Conservation (phyloP, 1,140 invertebrate species). For the Drosophila nasuta region DNA sequence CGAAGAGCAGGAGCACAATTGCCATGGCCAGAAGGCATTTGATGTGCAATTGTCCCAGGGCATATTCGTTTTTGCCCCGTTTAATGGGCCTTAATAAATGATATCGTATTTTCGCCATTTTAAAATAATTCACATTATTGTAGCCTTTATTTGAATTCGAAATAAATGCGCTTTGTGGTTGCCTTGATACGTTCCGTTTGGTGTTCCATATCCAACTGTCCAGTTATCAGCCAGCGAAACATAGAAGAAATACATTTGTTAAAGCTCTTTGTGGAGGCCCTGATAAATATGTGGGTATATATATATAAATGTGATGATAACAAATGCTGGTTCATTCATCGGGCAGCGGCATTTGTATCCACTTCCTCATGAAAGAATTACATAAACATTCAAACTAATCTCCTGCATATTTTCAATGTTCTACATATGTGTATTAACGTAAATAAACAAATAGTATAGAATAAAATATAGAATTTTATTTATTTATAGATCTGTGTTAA, state of each 20-base stretch:
- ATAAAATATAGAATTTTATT: too few species aligned
- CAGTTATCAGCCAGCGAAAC: slow-evolving; percentile 6
- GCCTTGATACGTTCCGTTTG: background rate
- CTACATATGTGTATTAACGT: too few species aligned
- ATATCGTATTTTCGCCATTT: slow-evolving; percentile 21
- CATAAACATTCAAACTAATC: too few species aligned
- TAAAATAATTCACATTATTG: background rate
- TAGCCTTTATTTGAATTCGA: background rate
- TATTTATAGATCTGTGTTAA: too few species aligned
- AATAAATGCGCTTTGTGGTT: background rate
- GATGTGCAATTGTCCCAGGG: background rate
- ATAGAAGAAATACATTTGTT: background rate
- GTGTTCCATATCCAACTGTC: slow-evolving; percentile 13
- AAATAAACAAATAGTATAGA: too few species aligned
- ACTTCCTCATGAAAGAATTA: too few species aligned
- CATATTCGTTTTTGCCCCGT: background rate
- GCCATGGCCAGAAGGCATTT: slow-evolving; percentile 5
- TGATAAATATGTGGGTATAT: background rate
- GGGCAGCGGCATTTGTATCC: too few species aligned
- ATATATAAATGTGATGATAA: too few species aligned
- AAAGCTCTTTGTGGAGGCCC: background rate
- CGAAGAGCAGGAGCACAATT: background rate
- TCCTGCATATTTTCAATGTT: too few species aligned
- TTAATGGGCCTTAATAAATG: slow-evolving; percentile 8
- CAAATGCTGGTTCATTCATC: too few species aligned